phyloP scores from a whole-genome alignment of 2,888 invertebrate genomes.

The Siphlonurus alternatus region DNA sequence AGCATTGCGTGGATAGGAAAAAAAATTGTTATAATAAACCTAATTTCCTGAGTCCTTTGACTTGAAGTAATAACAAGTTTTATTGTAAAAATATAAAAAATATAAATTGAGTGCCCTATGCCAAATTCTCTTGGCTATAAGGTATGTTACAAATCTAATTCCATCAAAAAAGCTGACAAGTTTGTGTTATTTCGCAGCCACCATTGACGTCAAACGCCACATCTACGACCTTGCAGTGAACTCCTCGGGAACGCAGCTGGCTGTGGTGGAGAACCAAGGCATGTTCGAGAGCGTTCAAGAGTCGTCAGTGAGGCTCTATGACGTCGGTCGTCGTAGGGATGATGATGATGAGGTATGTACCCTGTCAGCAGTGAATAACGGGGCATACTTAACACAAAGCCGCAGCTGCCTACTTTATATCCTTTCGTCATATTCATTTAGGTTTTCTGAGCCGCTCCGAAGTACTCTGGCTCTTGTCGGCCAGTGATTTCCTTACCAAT shows the following conservation, averaged over 20 bases:
- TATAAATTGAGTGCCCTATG: not conserved
- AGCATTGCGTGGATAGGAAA: no score
- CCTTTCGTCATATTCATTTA: not conserved
- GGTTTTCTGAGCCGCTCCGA: not conserved
- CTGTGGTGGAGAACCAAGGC: slow-evolving; percentile 78
- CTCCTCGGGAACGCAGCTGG: slow-evolving; percentile 69
- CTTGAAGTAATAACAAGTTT: no score
- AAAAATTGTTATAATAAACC: no score
- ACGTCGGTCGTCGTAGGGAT: slow-evolving; percentile 73
- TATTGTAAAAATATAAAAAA: not conserved
- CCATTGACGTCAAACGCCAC: slow-evolving; percentile 80
- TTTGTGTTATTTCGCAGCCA: slow-evolving; percentile 39
- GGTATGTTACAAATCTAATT: not conserved
- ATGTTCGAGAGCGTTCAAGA: slow-evolving; percentile 72
- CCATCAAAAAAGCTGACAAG: no score
- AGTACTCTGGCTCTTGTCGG: no score
- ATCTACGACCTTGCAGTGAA: slow-evolving; percentile 77
- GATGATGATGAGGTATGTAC: slow-evolving; percentile 67
- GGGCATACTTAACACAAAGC: not conserved
- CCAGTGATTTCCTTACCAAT: no score
- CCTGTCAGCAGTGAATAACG: slow-evolving; percentile 9
- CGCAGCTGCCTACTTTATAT: not conserved
- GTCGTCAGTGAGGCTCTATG: slow-evolving; percentile 79
- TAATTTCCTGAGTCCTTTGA: no score
- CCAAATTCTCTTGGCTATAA: no score